Evolutionary conservation across 2,797 vertebrate genomes (phyloP).

Genomic region (Coilia nasus): DNA sequence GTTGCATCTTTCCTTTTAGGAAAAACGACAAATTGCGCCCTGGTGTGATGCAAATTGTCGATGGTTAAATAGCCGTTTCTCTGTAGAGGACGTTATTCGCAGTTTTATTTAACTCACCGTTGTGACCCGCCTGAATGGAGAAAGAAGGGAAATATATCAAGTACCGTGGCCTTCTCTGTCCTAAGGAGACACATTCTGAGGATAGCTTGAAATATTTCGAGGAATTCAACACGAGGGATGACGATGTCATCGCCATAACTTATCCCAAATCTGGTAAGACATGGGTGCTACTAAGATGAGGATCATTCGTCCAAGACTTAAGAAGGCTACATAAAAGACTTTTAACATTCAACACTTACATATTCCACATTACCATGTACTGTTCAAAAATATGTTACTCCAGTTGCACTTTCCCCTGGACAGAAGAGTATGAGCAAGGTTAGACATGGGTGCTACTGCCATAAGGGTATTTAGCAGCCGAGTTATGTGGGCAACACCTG

Average conservation of each 20-base stretch:
- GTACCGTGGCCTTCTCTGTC: slow-evolving; percentile 62
- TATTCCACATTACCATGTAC: no score
- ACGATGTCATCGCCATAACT: background rate
- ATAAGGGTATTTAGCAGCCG: background rate
- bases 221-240: slow-evolving; percentile 9
- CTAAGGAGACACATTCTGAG: background rate
- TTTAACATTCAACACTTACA: no score
- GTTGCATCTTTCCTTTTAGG: background rate
- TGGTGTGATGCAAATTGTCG: no score
- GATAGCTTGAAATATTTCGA: slow-evolving; percentile 50
- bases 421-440: no score
- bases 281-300: no score
- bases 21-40: background rate
- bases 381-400: no score
- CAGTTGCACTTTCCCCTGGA: no score
- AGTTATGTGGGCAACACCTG: no score
- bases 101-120: background rate
- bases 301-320: no score
- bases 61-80: background rate
- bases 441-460: background rate
- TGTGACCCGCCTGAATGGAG: background rate
- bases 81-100: background rate
- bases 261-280: slow-evolving; percentile 45
- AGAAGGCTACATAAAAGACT: no score
- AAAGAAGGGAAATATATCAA: slow-evolving; percentile 45